Base-by-base conservation (phyloP, 1,140 invertebrate species). In the Bombus waltoni region DNA sequence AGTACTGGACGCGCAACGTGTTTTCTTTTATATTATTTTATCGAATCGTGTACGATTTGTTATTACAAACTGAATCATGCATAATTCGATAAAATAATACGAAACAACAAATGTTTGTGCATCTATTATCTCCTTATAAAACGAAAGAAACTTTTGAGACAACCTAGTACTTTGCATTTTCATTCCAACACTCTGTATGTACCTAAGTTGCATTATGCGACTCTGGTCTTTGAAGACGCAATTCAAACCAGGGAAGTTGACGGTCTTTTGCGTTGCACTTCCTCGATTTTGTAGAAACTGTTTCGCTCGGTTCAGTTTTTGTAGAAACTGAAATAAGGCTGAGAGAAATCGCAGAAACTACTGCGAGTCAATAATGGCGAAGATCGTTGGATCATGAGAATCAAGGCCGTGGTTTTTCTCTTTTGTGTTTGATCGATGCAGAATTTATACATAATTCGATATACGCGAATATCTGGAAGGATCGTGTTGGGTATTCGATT, bases 181-280 rank as follows among this genome's bases (percentile, higher is more conserved):
- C 22, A 53, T 53, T 53, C 47, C 0, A 53, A 22, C 47, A 53
- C 6, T 22, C 18, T 53, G 5, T 22, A 22, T 22, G 18, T 53
- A 53, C 18, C 6, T 47, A 47, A 47, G 44, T 57, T 70, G 44
- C 66, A 57, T 77, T 81, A 86, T 87, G 40, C 75, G 85, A 73
- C 22, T 32, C 65, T 44, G 71, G 44, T 40, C 78, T 65, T 68
- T 57, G 66, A 65, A 83, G 83, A 70, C 15, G 44, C n/a, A 18
- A 18, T 53, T 53, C n/a, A 2, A 65, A n/a, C n/a, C 18, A 13
- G 11, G 4, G 1, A 62, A 62, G 28, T 13, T n/a, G 28, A 62
- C 59, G 4, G 10, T 5, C 59, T 62, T 62, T 28, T 28, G 10
- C 28, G 11, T 59, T n/a, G 11, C 10, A 4, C 28, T 28, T 59